These are phyloP conservation scores for Erinaceus europaeus DNA, from an alignment of 2,113 vertebrate species.

Conservation along the genomic window DNA sequence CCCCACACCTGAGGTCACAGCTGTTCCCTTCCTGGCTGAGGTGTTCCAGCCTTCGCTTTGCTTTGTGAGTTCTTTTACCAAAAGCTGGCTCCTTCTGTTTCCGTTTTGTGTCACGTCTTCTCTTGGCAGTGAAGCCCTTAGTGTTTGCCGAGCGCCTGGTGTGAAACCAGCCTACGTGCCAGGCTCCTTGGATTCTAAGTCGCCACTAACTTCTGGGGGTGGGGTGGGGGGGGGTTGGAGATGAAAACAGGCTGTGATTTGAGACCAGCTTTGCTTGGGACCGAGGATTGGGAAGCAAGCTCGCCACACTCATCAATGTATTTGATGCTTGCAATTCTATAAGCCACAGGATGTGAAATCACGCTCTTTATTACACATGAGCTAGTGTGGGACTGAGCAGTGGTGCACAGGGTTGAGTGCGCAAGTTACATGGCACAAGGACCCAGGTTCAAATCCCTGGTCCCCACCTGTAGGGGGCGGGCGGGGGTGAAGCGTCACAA, in stretches of 20 bases:
- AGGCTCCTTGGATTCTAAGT: slow-evolving; percentile 18
- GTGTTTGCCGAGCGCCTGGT: neutral
- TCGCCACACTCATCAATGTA: neutral
- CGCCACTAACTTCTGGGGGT: neutral
- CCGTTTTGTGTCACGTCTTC: slow-evolving; percentile 5
- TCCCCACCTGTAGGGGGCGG: too few relatives aligned
- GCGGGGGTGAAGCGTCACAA: too few relatives aligned
- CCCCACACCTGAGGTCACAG: neutral
- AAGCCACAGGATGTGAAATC: neutral
- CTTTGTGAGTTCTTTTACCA: neutral
- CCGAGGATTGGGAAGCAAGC: neutral
- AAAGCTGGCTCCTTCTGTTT: too few relatives aligned
- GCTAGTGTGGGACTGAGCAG: neutral
- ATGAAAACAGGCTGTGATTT: neutral
- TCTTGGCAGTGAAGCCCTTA: neutral
- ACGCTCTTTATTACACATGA: slow-evolving; percentile 10
- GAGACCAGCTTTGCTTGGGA: neutral
- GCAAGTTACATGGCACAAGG: too few relatives aligned
- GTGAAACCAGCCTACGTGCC: neutral
- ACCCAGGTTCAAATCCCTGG: too few relatives aligned
- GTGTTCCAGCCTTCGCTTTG: too few relatives aligned
- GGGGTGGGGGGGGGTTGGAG: too few relatives aligned
- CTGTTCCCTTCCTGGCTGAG: rapidly evolving
- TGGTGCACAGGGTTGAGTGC: too few relatives aligned
- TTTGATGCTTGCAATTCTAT: neutral